Evolutionary conservation across 1,140 invertebrate species (phyloP), one percentile per base, ranked within the genome.

Genomic region (Lordiphosa stackelbergi): DNA sequence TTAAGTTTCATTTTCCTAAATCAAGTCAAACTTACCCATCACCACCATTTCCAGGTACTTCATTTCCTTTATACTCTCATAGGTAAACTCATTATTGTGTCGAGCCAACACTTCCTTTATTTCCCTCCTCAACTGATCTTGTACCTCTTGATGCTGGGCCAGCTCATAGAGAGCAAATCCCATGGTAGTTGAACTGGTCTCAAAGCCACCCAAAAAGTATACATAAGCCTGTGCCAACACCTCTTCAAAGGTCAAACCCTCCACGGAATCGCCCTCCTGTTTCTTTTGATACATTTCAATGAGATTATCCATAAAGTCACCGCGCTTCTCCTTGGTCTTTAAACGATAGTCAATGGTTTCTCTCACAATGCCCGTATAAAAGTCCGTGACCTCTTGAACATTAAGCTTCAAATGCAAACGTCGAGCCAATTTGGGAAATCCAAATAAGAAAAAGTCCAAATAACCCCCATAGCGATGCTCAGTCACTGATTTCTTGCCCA

Each of bases 161-260:
- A 94, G 74, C 53, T 91, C 89, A 63, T 91, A 91, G 0, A 91
- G 55, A 0, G 88, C 73, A 63, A 89, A 91, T 0, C 88, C 75
- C 56, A 93, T 88, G 1, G 90, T 88, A 2, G 89, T 88, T 6
- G 92, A 89, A 2, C 91, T 90, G 0, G 92, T 92, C 51, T 94
- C 93, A 69, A 91, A 93, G n/a, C 92, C 92, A 35, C 91, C 92
- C 5, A 92, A 47, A 54, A 91, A 88, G 38, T 89, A 89, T 0
- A 81, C 16, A 45, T 85, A 88, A 0, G 72, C 86, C n/a, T 89
- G 88, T 5, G 79, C 59, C 0, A 72, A 54, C n/a, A 88, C 74
- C 28, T 88, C 75, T 0, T 87, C 68, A 0, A 70, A 53, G 5
- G 61, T 66, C 2, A 81, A 28, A 5, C 74, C 61, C 7, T 58